Percentiles rank a stretch among this genome's conserved stretches.
These are phyloP conservation scores for Anorthoa munda DNA, from an alignment of 2,888 invertebrate genomes.

Conservation along the genomic window DNA sequence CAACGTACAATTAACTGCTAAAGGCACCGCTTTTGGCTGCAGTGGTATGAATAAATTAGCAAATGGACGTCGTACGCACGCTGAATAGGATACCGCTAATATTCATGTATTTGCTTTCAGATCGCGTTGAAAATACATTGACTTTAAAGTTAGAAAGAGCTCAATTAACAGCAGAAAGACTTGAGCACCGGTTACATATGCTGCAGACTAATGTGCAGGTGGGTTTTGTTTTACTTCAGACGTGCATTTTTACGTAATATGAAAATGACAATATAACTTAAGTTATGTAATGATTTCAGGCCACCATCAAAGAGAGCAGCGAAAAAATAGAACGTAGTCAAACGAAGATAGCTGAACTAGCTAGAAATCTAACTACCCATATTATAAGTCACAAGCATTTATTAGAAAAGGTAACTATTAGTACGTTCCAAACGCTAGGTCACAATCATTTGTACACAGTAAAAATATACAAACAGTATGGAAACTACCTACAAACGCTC, in stretches of 20 bases:
- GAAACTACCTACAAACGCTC: too few species aligned
- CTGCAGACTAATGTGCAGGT: conserved; percentile 87
- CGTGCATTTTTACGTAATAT: background rate
- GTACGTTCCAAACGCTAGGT: background rate
- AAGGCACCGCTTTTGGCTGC: conserved; percentile 75
- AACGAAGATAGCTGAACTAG: conserved; percentile 81
- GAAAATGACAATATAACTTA: background rate
- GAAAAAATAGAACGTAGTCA: conserved; percentile 85
- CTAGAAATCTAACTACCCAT: conserved; percentile 84
- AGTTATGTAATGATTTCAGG: conserved; percentile 74
- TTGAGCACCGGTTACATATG: conserved; percentile 88
- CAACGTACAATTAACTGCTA: conserved; percentile 82
- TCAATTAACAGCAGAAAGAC: conserved; percentile 87
- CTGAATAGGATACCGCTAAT: conserved; percentile 74
- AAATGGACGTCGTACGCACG: conserved; percentile 66
- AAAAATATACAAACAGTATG: too few species aligned
- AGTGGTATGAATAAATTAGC: conserved; percentile 75
- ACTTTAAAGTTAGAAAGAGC: conserved; percentile 87
- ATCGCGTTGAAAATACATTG: conserved; percentile 87
- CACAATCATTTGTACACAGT: conserved; percentile 9
- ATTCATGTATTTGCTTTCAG: conserved; percentile 78
- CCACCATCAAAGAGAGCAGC: conserved; percentile 85
- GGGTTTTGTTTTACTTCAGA: conserved; percentile 49
- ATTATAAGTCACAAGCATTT: conserved; percentile 82
- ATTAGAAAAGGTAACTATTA: conserved; percentile 82